These are phyloP conservation scores for Pinna nobilis DNA, from an alignment of 1,140 invertebrate genomes.

Conservation along the genomic window DNA sequence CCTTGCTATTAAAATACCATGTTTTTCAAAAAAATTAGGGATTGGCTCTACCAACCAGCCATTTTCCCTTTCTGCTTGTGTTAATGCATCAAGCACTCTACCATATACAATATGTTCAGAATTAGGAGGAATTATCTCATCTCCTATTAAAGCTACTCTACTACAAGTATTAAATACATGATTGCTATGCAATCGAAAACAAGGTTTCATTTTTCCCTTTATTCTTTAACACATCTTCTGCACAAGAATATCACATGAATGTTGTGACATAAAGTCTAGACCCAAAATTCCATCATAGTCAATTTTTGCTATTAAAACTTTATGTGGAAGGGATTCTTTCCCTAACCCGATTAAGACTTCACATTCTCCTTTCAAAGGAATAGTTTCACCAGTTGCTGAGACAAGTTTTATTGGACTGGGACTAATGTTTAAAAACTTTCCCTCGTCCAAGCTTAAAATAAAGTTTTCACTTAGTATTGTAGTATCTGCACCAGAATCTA, in stretches of 20 bases:
- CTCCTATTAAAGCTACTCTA: slow-evolving; percentile 6
- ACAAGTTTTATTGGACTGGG: slow-evolving; percentile 1
- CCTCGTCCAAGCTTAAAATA: background rate
- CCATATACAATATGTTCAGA: slow-evolving; percentile 13
- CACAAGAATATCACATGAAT: slow-evolving; percentile 4
- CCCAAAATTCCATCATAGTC: slow-evolving; percentile 25
- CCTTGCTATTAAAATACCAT: slow-evolving; percentile 12
- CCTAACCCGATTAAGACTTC: background rate
- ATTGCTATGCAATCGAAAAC: slow-evolving; percentile 19
- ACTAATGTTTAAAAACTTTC: background rate
- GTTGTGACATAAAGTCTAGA: background rate
- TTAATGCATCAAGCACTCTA: background rate
- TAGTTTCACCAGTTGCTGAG: slow-evolving; percentile 17
- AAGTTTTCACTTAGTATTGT: slow-evolving; percentile 6
- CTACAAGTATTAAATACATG: background rate
- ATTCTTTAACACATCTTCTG: background rate
- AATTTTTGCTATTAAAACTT: slow-evolving; percentile 24
- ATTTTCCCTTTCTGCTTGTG: background rate
- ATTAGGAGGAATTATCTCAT: slow-evolving; percentile 9
- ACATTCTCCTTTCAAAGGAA: slow-evolving; percentile 16
- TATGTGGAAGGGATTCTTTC: background rate
- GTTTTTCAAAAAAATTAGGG: slow-evolving; percentile 4
- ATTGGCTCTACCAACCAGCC: slow-evolving; percentile 6
- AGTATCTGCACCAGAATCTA: background rate
- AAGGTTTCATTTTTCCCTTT: slow-evolving; percentile 5